phyloP scores from a whole-genome alignment of 2,888 invertebrate species.

The Callyntrura guangdongensis region DNA sequence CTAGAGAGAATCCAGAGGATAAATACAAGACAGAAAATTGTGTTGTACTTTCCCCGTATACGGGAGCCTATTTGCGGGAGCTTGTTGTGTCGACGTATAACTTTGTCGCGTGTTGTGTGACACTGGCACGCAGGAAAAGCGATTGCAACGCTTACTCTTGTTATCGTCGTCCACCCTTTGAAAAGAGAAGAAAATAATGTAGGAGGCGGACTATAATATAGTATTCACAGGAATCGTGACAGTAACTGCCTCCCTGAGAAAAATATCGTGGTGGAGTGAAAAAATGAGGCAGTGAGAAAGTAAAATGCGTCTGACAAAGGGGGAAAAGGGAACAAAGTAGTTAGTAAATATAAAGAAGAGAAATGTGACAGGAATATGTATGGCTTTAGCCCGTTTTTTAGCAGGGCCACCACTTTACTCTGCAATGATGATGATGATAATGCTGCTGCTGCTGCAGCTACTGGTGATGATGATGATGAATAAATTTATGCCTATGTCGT shows the following conservation, averaged over 20 bases:
- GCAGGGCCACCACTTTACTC: too few relatives aligned
- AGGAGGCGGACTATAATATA: background rate
- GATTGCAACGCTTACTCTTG: conserved; percentile 22
- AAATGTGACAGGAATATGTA: background rate
- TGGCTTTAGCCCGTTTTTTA: background rate
- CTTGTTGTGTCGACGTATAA: background rate
- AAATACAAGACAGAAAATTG: background rate
- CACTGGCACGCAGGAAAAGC: background rate
- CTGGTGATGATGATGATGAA: too few relatives aligned
- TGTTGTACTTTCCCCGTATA: conserved; percentile 8
- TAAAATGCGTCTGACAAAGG: background rate
- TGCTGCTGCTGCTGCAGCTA: background rate
- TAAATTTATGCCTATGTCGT: too few relatives aligned
- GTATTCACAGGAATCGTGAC: conserved; percentile 20
- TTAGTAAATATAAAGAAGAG: background rate
- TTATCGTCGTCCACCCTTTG: conserved; percentile 24
- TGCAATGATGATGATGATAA: too few relatives aligned
- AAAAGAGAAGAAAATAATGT: conserved; percentile 22
- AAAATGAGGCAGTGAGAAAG: conserved; percentile 3
- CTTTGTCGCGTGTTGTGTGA: background rate
- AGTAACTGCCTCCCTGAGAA: background rate
- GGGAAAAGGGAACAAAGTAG: background rate
- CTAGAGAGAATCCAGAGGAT: background rate
- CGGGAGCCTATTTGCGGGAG: background rate
- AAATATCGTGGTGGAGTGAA: background rate